These are phyloP conservation scores for Caenorhabditis auriculariae DNA, from an alignment of 2,888 invertebrate species.

Conservation along the genomic window DNA sequence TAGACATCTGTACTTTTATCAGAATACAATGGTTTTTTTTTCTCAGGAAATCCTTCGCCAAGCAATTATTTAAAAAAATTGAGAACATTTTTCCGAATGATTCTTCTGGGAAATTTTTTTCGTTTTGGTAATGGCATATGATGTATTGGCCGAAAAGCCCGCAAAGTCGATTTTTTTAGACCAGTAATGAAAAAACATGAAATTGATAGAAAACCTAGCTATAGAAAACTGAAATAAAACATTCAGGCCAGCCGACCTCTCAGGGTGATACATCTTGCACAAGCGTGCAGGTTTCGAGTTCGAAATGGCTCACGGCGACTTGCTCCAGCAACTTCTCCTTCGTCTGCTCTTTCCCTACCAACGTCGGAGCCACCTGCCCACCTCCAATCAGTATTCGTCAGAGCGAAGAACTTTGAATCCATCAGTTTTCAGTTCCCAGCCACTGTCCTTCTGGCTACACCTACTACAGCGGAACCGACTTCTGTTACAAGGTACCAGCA, in stretches of 20 bases:
- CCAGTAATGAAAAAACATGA: no score
- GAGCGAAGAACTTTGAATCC: neutral
- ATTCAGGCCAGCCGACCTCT: constrained; percentile 12
- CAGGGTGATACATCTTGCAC: constrained; percentile 19
- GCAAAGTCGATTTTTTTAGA: no score
- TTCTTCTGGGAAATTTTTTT: no score
- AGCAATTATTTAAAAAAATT: no score
- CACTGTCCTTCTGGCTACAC: constrained; percentile 26
- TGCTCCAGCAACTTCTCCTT: constrained; percentile 14
- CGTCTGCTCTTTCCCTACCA: constrained; percentile 15
- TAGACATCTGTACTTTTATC: no score
- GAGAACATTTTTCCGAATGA: no score
- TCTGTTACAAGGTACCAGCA: constrained; percentile 14
- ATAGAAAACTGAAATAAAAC: no score
- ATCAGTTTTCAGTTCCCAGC: constrained; percentile 15
- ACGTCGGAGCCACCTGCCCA: constrained; percentile 15
- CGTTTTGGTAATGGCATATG: no score
- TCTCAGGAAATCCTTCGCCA: no score
- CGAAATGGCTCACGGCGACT: constrained; percentile 19
- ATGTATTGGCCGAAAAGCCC: no score
- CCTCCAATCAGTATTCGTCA: constrained; percentile 9
- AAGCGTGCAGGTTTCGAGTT: constrained; percentile 15
- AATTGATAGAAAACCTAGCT: no score
- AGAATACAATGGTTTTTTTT: no score
- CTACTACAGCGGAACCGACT: constrained; percentile 20